Evolutionary conservation across 2,113 vertebrate genomes (phyloP).

Genomic region (Mastomys natalensis): DNA sequence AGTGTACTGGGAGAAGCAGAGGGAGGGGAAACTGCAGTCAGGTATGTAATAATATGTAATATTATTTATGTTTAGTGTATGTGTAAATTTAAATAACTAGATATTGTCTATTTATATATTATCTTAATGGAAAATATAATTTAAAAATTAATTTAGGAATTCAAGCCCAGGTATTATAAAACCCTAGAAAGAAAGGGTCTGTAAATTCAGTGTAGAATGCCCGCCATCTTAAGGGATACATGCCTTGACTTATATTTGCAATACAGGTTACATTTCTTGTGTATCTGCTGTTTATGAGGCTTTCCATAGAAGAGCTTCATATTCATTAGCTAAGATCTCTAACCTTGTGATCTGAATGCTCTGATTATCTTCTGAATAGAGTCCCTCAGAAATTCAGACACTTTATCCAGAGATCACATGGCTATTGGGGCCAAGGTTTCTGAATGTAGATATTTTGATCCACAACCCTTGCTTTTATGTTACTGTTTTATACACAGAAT

Average conservation of each 20-base stretch:
- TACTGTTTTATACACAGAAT: neutral
- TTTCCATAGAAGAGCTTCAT: neutral
- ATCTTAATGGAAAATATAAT: slow-evolving; percentile 34
- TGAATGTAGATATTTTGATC: slow-evolving; percentile 19
- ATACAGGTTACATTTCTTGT: slow-evolving; percentile 23
- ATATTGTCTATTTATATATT: slow-evolving; percentile 10
- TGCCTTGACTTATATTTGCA: slow-evolving; percentile 32
- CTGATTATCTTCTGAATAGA: neutral
- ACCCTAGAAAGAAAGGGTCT: neutral
- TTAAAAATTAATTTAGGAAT: neutral
- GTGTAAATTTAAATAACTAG: slow-evolving; percentile 23
- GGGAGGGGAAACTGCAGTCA: neutral
- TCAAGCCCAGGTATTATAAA: slow-evolving; percentile 32
- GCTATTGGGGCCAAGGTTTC: neutral
- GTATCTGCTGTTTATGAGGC: neutral
- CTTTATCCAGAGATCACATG: neutral
- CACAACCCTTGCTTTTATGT: neutral
- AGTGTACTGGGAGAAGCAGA: neutral
- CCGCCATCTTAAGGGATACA: slow-evolving; percentile 26
- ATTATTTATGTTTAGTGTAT: no score
- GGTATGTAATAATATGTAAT: neutral
- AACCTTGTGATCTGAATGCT: neutral
- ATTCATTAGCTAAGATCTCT: neutral
- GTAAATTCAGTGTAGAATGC: slow-evolving; percentile 28
- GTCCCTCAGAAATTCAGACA: neutral